These are phyloP conservation scores for Chlorospingus semifuscus DNA, from an alignment of 2,797 vertebrate species.

Conservation along the genomic window DNA sequence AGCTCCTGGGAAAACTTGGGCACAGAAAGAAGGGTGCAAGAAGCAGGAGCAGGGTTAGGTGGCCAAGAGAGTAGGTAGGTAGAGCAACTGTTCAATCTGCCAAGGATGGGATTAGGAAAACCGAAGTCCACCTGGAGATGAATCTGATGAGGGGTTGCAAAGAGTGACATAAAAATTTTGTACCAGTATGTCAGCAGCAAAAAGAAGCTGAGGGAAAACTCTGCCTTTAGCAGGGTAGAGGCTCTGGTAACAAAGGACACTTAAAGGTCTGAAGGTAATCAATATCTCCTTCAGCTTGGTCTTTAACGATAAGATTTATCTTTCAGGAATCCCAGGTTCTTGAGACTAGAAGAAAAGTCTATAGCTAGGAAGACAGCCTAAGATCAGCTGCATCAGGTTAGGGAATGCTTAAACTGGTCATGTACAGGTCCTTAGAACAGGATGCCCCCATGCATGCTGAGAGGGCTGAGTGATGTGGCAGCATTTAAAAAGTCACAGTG, in stretches of 20 bases:
- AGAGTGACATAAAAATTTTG: neutral
- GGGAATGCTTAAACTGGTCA: neutral
- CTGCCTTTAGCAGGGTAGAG: neutral
- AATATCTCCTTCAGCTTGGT: neutral
- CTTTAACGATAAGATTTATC: neutral
- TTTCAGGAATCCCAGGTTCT: neutral
- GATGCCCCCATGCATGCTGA: neutral
- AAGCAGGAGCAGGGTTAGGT: neutral
- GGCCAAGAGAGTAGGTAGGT: neutral
- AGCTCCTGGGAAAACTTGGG: neutral
- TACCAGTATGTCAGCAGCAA: neutral
- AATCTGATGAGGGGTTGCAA: neutral
- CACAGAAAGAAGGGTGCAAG: neutral
- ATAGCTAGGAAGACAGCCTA: neutral
- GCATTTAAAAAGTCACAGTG: neutral
- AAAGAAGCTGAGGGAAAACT: neutral
- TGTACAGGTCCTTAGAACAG: fast-evolving
- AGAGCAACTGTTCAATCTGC: neutral
- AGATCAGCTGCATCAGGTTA: neutral
- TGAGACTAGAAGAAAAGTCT: neutral
- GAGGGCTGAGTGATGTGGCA: neutral
- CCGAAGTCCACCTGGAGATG: neutral
- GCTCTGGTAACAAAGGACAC: neutral
- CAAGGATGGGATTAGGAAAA: neutral
- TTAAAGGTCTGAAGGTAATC: neutral